These are phyloP conservation scores for Triplophysa bombifrons DNA, from an alignment of 2,797 vertebrate genomes.

Conservation along the genomic window DNA sequence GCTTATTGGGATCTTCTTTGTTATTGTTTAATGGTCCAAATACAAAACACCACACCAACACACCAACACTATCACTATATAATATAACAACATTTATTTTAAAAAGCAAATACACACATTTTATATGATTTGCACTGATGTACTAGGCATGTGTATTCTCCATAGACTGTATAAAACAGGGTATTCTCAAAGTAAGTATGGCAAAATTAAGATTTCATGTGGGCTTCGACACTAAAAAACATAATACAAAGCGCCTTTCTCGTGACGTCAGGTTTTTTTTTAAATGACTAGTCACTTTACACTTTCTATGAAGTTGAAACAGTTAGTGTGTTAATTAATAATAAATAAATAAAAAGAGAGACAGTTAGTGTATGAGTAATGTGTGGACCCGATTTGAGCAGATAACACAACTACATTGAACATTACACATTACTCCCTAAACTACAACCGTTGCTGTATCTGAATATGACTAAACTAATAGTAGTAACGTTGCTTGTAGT, in stretches of 20 bases:
- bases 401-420: not conserved
- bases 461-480: not conserved
- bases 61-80: no score
- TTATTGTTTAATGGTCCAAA: no score
- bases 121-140: no score
- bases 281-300: not conserved
- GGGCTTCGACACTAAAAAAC: not conserved
- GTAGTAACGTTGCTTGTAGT: not conserved
- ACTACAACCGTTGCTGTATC: not conserved
- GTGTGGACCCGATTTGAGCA: not conserved
- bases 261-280: not conserved
- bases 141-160: no score
- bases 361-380: not conserved
- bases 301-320: not conserved
- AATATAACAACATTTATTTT: no score
- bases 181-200: no score
- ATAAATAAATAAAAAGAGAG: no score
- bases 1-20: no score
- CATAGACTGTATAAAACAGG: no score
- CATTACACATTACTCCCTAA: constrained; percentile 5
- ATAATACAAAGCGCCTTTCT: not conserved
- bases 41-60: no score
- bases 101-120: no score
- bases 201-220: no score
- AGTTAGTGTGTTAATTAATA: not conserved